Percentiles rank a stretch among this genome's conserved stretches.
Conservation (phyloP, 2,797 vertebrate genomes). For the Channallabes apus region DNA sequence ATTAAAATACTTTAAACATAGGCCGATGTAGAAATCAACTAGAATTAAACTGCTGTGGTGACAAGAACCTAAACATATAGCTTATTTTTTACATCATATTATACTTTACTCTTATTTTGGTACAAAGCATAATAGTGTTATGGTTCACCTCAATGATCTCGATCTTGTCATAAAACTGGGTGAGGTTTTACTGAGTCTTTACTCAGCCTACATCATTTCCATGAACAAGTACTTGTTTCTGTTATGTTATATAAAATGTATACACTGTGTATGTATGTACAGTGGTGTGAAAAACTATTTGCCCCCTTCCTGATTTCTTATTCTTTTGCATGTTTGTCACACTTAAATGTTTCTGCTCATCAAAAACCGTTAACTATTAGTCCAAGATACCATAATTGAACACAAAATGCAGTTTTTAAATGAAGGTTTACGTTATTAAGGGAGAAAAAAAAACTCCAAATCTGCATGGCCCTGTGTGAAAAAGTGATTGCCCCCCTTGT, state of each 20-base stretch:
- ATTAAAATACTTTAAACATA: background rate
- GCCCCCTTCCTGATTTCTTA: too few relatives aligned
- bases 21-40: background rate
- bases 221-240: background rate
- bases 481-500: too few relatives aligned
- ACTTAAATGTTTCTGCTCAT: too few relatives aligned
- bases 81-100: background rate
- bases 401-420: too few relatives aligned
- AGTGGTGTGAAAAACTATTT: too few relatives aligned
- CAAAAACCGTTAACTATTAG: too few relatives aligned
- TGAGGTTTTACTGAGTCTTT: background rate
- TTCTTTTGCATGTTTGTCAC: too few relatives aligned
- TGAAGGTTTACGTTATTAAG: too few relatives aligned
- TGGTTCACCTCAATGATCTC: background rate
- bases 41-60: background rate
- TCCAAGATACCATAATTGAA: too few relatives aligned
- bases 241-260: background rate
- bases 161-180: background rate
- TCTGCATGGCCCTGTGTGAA: too few relatives aligned
- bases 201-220: background rate
- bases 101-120: background rate
- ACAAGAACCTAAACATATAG: background rate
- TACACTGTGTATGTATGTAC: background rate
- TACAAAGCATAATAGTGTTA: background rate
- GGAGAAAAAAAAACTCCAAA: too few relatives aligned